Evolutionary conservation across 35 echinoderm and acorn worm genomes (phyloP).

Genomic region (Ptychodera flava): DNA sequence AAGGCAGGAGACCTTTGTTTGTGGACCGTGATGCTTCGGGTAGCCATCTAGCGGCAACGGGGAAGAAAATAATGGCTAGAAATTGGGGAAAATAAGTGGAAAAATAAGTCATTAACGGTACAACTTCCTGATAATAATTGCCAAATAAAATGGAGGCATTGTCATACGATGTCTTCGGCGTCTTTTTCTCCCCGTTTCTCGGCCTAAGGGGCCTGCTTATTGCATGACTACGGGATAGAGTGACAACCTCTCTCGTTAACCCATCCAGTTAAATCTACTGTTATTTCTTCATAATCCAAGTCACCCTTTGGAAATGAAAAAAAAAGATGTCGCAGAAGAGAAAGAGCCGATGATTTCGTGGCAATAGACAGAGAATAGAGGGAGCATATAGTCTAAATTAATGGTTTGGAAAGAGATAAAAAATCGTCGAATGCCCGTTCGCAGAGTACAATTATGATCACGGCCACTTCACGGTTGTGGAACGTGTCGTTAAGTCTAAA

Average conservation of each 20-base stretch:
- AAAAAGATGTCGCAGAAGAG: background rate
- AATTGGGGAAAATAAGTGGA: slow-evolving; percentile 1
- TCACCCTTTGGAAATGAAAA: no score
- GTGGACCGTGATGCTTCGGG: background rate
- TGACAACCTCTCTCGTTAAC: background rate
- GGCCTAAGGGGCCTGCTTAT: background rate
- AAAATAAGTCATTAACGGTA: slow-evolving; percentile 2
- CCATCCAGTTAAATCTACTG: background rate
- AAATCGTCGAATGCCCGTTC: background rate
- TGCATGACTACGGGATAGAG: background rate
- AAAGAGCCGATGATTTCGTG: background rate
- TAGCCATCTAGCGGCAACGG: background rate
- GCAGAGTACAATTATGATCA: background rate
- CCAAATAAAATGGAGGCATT: background rate
- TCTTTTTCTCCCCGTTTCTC: background rate
- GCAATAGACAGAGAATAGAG: background rate
- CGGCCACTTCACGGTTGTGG: background rate
- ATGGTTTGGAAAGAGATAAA: background rate
- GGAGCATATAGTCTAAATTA: background rate
- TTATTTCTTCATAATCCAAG: background rate
- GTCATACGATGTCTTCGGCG: background rate
- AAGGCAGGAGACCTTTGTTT: background rate
- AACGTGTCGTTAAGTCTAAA: background rate
- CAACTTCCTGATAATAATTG: slow-evolving; percentile 1
- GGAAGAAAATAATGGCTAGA: background rate